These are phyloP conservation scores for Drosophila lini DNA, from an alignment of 1,140 invertebrate genomes.

Conservation along the genomic window DNA sequence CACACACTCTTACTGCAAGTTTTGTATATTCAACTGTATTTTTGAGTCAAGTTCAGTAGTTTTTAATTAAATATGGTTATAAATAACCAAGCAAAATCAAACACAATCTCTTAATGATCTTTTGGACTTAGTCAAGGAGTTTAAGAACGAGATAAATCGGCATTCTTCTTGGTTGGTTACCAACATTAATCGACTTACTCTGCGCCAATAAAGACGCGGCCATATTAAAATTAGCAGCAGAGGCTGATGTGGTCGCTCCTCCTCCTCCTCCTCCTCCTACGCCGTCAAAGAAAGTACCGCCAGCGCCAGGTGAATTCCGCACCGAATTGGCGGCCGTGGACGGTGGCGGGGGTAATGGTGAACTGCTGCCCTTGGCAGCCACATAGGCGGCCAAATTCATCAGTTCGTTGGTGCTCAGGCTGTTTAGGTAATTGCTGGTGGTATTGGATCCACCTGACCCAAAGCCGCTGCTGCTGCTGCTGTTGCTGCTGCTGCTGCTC, in stretches of 20 bases:
- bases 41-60: not conserved
- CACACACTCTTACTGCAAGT: not conserved
- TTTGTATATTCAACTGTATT: not conserved
- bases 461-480: slow-evolving; percentile 5
- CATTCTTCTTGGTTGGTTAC: slow-evolving; percentile 81
- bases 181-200: slow-evolving; percentile 88
- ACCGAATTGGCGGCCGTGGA: slow-evolving; percentile 40
- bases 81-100: not conserved
- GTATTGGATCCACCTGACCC: slow-evolving; percentile 37
- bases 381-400: slow-evolving; percentile 79
- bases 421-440: slow-evolving; percentile 71
- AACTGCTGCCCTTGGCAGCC: slow-evolving; percentile 64
- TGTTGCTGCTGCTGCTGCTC: slow-evolving; percentile 40
- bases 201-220: slow-evolving; percentile 90
- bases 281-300: slow-evolving; percentile 27
- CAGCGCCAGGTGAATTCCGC: slow-evolving; percentile 12
- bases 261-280: not conserved
- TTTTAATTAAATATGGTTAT: not conserved
- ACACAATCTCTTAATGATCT: not conserved
- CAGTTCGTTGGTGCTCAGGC: slow-evolving; percentile 74
- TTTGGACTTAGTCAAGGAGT: not conserved
- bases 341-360: slow-evolving; percentile 34
- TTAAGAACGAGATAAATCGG: not conserved
- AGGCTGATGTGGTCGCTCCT: slow-evolving; percentile 45
- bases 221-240: slow-evolving; percentile 81